Percentiles rank a stretch among this genome's conserved stretches.
phyloP scores from a whole-genome alignment of 2,888 invertebrate species.

The Sthenelais limicola region DNA sequence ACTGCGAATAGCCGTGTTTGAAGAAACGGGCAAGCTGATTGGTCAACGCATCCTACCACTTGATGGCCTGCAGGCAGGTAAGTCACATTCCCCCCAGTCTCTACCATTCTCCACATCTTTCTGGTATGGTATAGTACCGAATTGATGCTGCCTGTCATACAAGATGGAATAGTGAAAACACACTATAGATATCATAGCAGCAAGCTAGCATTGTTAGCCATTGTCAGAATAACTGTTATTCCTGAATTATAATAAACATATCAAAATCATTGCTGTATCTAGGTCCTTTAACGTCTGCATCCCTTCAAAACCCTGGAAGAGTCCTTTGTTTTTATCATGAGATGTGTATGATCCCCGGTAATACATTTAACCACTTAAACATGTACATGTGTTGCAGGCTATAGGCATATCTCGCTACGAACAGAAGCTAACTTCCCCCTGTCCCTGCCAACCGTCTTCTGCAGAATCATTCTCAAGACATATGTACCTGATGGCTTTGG shows the following conservation, averaged over 20 bases:
- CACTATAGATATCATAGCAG: too few relatives aligned
- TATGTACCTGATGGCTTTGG: slow-evolving; percentile 99
- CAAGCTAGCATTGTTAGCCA: too few relatives aligned
- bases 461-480: slow-evolving; percentile 98
- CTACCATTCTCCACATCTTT: too few relatives aligned
- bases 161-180: too few relatives aligned
- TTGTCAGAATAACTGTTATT: too few relatives aligned
- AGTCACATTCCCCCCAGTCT: slow-evolving; percentile 17
- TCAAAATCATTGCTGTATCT: too few relatives aligned
- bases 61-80: slow-evolving; percentile 92
- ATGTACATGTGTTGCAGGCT: slow-evolving; percentile 76
- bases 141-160: too few relatives aligned
- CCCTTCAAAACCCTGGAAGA: too few relatives aligned
- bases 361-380: not conserved
- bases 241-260: too few relatives aligned
- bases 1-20: slow-evolving; percentile 97
- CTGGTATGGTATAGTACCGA: too few relatives aligned
- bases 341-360: not conserved
- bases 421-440: slow-evolving; percentile 99
- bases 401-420: slow-evolving; percentile 95
- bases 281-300: too few relatives aligned
- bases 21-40: slow-evolving; percentile 95
- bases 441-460: slow-evolving; percentile 98
- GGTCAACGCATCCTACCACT: slow-evolving; percentile 98
- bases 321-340: too few relatives aligned